Evolutionary conservation across 2,888 invertebrate genomes (phyloP).

Genomic region (Seira ritae): DNA sequence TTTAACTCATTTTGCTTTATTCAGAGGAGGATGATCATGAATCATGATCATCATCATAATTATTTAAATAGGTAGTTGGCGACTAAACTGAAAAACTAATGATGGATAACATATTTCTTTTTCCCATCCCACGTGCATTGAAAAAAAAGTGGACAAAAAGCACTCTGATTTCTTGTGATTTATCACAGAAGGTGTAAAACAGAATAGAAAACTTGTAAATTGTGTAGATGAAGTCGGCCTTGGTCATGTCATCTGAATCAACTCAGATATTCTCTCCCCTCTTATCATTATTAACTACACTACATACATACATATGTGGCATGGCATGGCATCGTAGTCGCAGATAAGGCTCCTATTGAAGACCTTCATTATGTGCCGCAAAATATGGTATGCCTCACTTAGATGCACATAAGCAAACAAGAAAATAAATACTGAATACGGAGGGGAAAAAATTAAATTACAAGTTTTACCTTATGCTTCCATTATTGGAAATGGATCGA

Average conservation of each 20-base stretch:
- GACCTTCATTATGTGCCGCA: neutral
- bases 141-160: constrained; percentile 18
- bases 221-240: constrained; percentile 52
- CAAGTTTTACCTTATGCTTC: constrained; percentile 50
- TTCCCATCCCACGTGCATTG: constrained; percentile 45
- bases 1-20: too few species aligned
- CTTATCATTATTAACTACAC: too few species aligned
- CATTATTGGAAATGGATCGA: constrained; percentile 60
- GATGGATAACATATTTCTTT: neutral
- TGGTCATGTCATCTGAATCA: constrained; percentile 57
- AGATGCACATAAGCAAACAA: neutral
- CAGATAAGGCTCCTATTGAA: neutral
- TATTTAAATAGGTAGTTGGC: too few species aligned
- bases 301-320: neutral
- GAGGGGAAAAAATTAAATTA: constrained; percentile 29
- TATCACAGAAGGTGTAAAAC: constrained; percentile 38
- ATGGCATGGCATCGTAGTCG: too few species aligned
- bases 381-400: neutral
- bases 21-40: too few species aligned
- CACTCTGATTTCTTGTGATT: neutral
- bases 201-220: constrained; percentile 42
- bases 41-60: too few species aligned
- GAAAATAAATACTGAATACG: neutral
- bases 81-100: too few species aligned
- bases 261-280: neutral